These are phyloP conservation scores for Syrrhaptes paradoxus DNA, from an alignment of 2,113 vertebrate species.

Conservation along the genomic window DNA sequence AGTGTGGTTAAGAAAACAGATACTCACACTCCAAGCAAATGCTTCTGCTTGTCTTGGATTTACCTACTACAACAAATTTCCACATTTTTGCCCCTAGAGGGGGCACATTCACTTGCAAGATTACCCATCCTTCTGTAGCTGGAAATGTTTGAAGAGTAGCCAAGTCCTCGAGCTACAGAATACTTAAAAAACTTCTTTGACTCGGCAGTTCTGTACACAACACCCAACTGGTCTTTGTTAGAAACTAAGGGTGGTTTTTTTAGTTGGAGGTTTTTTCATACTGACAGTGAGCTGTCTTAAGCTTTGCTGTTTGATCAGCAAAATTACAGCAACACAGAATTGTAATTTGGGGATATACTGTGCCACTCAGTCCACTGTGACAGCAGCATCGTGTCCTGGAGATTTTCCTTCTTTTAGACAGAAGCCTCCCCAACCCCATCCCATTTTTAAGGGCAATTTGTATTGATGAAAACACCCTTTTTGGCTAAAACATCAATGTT, in stretches of 20 bases:
- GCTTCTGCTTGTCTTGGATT: background rate
- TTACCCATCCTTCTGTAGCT: background rate
- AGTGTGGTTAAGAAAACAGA: background rate
- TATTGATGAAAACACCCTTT: background rate
- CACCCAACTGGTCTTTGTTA: background rate
- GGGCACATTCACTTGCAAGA: conserved; percentile 15
- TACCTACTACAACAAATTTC: background rate
- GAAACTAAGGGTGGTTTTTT: background rate
- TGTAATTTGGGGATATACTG: background rate
- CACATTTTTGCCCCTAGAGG: conserved; percentile 49
- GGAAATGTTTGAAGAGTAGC: conserved; percentile 3
- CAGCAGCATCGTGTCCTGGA: background rate
- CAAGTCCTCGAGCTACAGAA: conserved; percentile 31
- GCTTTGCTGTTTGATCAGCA: background rate
- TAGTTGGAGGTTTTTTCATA: background rate
- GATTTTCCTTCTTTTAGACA: background rate
- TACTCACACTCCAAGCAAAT: background rate
- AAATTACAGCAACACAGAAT: background rate
- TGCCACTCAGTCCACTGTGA: background rate
- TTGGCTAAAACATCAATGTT: background rate
- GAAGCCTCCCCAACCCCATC: background rate
- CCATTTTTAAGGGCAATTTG: background rate
- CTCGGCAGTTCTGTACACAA: background rate
- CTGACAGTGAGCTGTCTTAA: background rate
- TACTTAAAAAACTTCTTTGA: background rate